Evolutionary conservation across 1,140 invertebrate species (phyloP), one percentile per base, ranked within the genome.

Genomic region (Drosophila parvula): DNA sequence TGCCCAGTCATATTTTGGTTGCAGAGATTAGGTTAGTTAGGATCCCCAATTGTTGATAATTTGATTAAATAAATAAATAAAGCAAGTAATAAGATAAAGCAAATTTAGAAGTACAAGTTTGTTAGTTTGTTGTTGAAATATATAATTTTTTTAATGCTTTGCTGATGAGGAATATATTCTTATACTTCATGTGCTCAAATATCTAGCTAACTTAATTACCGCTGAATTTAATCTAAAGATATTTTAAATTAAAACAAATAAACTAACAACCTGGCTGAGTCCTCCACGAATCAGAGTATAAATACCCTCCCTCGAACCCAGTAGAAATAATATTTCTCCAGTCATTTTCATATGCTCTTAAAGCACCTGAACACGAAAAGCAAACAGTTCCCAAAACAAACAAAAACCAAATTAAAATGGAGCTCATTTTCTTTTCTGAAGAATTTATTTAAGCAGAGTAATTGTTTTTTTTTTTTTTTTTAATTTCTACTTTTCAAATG

Each of bases 1-100:
- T 69, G 32, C 60, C 47, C 38, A 38, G 61, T 44, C 32, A 65
- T 36, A 69, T 53, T 69, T 69, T 53, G 45, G 45, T 14, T 9
- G 47, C 22, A 30, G n/a, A 18, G 36, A 18, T 18, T 34, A 27
- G 14, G 22, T 11, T 12, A 53, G 16, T 68, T 22, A 22, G 22
- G 22, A 3, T 3, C 22, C 0, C 7, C 18, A 14, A 16, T 18
- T 14, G 6, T 4, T 16, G n/a, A 30, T 58, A 30, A 11, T 30
- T 43, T 30, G 3, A 45, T 30, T 58, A 6, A 0, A n/a, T 18
- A 44, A 27, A 18, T 16, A 1, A 16, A 0, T n/a, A 48, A 48
- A 11, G 30, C 3, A 12, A 51, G 12, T 51, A 18, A 7, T 4
- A 18, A 0, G 0, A 12, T 28, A n/a, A 1, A 14, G 0, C 7